A percentile compares a stretch with the other conserved stretches of the same genome.
These are phyloP conservation scores for Ophiothrix spiculata DNA, from an alignment of 35 echinoderm and acorn worm genomes.

Conservation along the genomic window DNA sequence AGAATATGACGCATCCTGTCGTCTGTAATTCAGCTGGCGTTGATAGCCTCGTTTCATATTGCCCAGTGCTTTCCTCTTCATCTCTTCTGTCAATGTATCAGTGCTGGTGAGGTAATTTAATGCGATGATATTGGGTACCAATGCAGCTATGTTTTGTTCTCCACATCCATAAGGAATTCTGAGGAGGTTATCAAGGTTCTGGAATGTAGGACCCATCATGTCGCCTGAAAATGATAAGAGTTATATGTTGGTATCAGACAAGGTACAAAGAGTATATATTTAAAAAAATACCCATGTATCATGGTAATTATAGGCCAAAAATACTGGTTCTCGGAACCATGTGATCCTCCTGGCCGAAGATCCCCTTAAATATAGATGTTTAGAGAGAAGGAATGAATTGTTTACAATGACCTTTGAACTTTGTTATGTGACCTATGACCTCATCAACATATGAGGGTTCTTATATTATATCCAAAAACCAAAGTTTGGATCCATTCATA, in stretches of 20 bases:
- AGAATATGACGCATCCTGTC: slow-evolving; percentile 69
- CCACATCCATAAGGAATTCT: slow-evolving; percentile 66
- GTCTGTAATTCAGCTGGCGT: slow-evolving; percentile 81
- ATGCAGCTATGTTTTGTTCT: slow-evolving; percentile 76
- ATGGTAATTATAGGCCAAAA: too few species aligned
- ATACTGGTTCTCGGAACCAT: too few species aligned
- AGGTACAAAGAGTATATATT: neutral
- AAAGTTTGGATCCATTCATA: too few species aligned
- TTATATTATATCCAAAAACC: too few species aligned
- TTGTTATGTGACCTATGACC: too few species aligned
- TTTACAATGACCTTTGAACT: too few species aligned
- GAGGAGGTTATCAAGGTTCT: slow-evolving; percentile 55
- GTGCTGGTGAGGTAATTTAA: slow-evolving; percentile 63
- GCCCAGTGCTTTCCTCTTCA: slow-evolving; percentile 23
- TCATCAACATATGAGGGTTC: too few species aligned
- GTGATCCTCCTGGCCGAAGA: too few species aligned
- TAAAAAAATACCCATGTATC: too few species aligned
- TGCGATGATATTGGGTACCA: slow-evolving; percentile 64
- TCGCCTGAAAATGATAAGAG: slow-evolving; percentile 63
- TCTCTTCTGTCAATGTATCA: slow-evolving; percentile 16
- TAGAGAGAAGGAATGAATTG: too few species aligned
- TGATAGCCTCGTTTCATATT: slow-evolving; percentile 82
- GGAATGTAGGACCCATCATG: slow-evolving; percentile 57
- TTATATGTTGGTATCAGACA: too few species aligned
- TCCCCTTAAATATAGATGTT: too few species aligned